Base-by-base conservation (phyloP, 2,888 invertebrate genomes). In the Agrilus cyanescens region DNA sequence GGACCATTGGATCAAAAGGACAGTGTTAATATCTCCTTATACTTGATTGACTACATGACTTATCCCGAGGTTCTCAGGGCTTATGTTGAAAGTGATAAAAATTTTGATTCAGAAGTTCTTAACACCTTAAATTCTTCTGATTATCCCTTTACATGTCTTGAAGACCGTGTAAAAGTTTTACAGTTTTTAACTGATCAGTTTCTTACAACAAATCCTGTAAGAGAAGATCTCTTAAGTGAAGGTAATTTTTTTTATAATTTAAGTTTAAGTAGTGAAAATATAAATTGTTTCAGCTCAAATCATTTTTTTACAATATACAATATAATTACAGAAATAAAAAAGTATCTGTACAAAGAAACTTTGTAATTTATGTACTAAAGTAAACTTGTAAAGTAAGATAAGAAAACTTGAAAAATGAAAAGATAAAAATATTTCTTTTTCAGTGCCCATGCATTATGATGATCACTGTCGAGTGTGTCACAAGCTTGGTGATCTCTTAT, bases 1-100 rank as follows among this genome's bases (percentile, higher is more conserved):
- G 95, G 95, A 36, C 94, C 96, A 7, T 69, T 91, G 46, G 98
- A 99, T 71, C 88, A 93, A 61, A 96, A 96, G 71, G 96, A 97
- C 68, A 91, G 94, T 65, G 84, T 96, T 18, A 96, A 97, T 67
- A 85, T 96, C 49, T 80, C 87, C 53, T 72, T 96, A 42, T 95
- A 86, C 71, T 79, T 95, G 58, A 80, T 95, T 57, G 98, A 98
- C 71, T 77, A 85, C 41, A 82, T 97, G 72, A 95, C 96, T 38
- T 98, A 97, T 90, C 91, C 95, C 33, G 96, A 97, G 72, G 81
- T 89, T 38, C 69, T 94, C 49, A 74, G 89, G 50, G 76, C 84
- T 38, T 96, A 90, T 69, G 80, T 96, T 16, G 93, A 94, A 66
- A 91, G 91, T 73, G 94, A 93, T 68, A 78, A 76, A 59, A 70